Base-by-base conservation (phyloP, 2,113 vertebrate species). In the Eira barbara region DNA sequence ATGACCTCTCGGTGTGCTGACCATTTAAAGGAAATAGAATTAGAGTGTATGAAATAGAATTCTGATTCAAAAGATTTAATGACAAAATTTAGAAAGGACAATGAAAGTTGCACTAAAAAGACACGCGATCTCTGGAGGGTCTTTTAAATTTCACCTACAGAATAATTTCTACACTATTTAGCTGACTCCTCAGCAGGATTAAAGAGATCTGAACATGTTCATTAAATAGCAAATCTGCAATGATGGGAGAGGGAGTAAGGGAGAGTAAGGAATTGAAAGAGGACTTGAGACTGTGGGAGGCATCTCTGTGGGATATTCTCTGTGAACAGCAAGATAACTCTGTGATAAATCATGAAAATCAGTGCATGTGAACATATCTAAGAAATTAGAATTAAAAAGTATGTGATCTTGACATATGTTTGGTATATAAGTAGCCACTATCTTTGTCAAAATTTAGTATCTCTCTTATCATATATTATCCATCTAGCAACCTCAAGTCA, bases 101-200 rank as follows among this genome's bases (percentile, higher is more conserved):
- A 95, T 47, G 36, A 93, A 85, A 91, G 78, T 91, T 82, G 84
- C 85, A 94, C 95, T 93, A 82, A 88, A 95, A 94, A 97, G 91
- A 78, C 39, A 42, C 13, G 39, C 45, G 87, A 71, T 98, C 97
- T 98, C 98, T 63, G 23, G 97, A 98, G 95, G 69, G 83, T 95
- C 96, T 98, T 98, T 98, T 98, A 89, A 98, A 98, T 98, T 98
- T 98, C 91, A 97, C 96, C 95, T 97, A 82, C 85, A 97, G 93
- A 91, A 96, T 97, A 97, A 98, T 98, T 98, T 98, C 96, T 97
- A 98, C 25, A 69, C 95, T 95, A 97, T 96, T 99, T 98, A 98
- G 96, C 87, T 65, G 69, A 47, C 96, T 97, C 63, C 86, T 96
- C 97, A 96, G 97, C 93, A 97, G 97, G 71, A 98, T 97, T 78